These are phyloP conservation scores for Empidonax alnorum DNA, from an alignment of 2,113 vertebrate species.

Conservation along the genomic window DNA sequence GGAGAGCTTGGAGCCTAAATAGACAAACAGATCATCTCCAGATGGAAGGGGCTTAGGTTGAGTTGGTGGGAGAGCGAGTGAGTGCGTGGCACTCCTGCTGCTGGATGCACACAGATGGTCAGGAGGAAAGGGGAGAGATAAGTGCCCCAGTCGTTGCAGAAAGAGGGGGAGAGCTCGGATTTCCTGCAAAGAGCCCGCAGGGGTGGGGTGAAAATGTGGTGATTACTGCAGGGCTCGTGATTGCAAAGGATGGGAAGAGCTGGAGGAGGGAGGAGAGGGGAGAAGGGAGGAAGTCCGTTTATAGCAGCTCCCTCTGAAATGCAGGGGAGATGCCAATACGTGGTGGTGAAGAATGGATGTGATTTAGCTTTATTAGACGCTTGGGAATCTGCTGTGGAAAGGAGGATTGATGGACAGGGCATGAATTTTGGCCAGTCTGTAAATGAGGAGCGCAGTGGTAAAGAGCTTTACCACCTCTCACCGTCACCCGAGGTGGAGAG, in stretches of 20 bases:
- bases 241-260: neutral
- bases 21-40: conserved; percentile 69
- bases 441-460: neutral
- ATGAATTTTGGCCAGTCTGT: neutral
- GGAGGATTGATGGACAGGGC: conserved; percentile 23
- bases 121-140: neutral
- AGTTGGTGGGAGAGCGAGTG: conserved; percentile 53
- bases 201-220: neutral
- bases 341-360: conserved; percentile 20
- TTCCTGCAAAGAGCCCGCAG: neutral
- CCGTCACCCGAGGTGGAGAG: neutral
- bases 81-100: conserved; percentile 55
- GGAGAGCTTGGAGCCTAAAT: conserved; percentile 68
- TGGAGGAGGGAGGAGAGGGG: neutral
- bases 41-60: conserved; percentile 58
- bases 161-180: neutral
- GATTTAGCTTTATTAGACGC: conserved; percentile 12
- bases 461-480: neutral
- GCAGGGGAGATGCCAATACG: neutral
- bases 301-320: neutral
- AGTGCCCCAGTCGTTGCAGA: neutral
- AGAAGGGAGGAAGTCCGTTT: neutral
- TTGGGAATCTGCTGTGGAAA: conserved; percentile 15
- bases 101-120: conserved; percentile 5
- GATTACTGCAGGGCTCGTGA: neutral